These are phyloP conservation scores for Arctia plantaginis DNA, from an alignment of 2,888 invertebrate genomes.

Conservation along the genomic window DNA sequence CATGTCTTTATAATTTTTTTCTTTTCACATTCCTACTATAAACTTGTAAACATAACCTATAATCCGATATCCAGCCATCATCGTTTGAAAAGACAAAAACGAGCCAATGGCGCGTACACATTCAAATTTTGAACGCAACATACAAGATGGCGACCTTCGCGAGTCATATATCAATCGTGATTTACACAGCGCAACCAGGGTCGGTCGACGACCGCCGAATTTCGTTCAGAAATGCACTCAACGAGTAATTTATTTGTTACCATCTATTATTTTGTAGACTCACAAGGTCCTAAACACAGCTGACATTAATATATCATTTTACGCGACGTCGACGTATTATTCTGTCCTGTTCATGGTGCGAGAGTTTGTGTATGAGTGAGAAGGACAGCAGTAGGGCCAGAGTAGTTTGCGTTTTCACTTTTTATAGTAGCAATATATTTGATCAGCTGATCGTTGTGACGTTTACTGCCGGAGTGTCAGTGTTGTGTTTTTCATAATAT, in stretches of 20 bases:
- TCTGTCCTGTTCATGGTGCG: conserved; percentile 61
- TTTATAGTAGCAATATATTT: conserved; percentile 87
- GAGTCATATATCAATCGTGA: conserved; percentile 83
- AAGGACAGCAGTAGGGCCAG: conserved; percentile 69
- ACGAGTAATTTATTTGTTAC: conserved; percentile 85
- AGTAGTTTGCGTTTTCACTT: conserved; percentile 85
- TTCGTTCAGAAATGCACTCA: conserved; percentile 85
- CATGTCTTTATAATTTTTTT: not conserved
- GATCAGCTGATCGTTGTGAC: conserved; percentile 86
- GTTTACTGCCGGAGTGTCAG: conserved; percentile 80
- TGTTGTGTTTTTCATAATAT: conserved; percentile 85
- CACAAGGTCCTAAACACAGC: conserved; percentile 86
- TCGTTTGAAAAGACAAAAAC: conserved; percentile 67
- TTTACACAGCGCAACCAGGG: conserved; percentile 79
- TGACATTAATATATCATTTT: conserved; percentile 87
- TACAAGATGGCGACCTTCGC: conserved; percentile 85
- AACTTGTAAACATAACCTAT: conserved; percentile 51
- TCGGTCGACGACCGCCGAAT: conserved; percentile 85
- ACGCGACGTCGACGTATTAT: conserved; percentile 75
- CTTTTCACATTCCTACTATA: conserved; percentile 40
- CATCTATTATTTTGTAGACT: conserved; percentile 87
- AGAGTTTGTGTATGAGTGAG: conserved; percentile 49
- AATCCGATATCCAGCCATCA: conserved; percentile 55
- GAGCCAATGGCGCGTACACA: conserved; percentile 75
- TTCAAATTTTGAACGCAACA: conserved; percentile 83